Conservation (phyloP, 2,888 invertebrate species). For the Sinelater perroti region DNA sequence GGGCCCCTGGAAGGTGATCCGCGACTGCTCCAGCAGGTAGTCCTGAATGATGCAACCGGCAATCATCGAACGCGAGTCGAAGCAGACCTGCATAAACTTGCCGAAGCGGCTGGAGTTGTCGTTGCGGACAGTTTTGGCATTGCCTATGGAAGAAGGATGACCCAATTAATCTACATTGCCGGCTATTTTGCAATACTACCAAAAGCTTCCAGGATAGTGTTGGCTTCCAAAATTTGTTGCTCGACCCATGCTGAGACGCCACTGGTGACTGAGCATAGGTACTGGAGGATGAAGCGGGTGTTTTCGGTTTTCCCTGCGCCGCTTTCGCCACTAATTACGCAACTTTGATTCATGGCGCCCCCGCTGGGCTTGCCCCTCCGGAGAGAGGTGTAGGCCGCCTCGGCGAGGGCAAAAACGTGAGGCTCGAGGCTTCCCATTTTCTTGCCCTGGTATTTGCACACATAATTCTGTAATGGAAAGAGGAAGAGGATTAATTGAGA, state of each 20-base stretch:
- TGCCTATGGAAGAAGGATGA: constrained; percentile 70
- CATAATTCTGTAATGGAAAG: constrained; percentile 81
- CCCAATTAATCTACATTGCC: no score
- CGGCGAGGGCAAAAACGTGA: constrained; percentile 90
- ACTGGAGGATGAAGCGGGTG: constrained; percentile 90
- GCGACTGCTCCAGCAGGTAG: constrained; percentile 87
- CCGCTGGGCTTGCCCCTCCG: constrained; percentile 60
- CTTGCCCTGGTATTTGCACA: constrained; percentile 82
- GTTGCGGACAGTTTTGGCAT: constrained; percentile 92
- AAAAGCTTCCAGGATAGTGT: constrained; percentile 92
- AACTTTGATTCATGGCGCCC: constrained; percentile 72
- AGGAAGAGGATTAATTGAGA: no score
- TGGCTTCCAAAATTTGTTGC: constrained; percentile 93
- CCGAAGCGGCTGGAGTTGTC: constrained; percentile 94
- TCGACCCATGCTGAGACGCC: constrained; percentile 92
- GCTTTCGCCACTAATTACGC: constrained; percentile 92
- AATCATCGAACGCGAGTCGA: constrained; percentile 88
- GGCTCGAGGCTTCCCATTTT: constrained; percentile 85
- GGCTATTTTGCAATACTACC: constrained; percentile 74
- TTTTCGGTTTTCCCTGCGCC: constrained; percentile 95
- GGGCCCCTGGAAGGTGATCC: constrained; percentile 88
- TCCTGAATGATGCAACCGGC: constrained; percentile 92
- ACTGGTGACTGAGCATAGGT: constrained; percentile 84
- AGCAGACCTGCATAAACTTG: constrained; percentile 95
- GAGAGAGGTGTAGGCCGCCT: constrained; percentile 84